A percentile compares a stretch with the other conserved stretches of the same genome.
phyloP scores from a whole-genome alignment of 1,140 invertebrate species.

The Scaptomyza montana region DNA sequence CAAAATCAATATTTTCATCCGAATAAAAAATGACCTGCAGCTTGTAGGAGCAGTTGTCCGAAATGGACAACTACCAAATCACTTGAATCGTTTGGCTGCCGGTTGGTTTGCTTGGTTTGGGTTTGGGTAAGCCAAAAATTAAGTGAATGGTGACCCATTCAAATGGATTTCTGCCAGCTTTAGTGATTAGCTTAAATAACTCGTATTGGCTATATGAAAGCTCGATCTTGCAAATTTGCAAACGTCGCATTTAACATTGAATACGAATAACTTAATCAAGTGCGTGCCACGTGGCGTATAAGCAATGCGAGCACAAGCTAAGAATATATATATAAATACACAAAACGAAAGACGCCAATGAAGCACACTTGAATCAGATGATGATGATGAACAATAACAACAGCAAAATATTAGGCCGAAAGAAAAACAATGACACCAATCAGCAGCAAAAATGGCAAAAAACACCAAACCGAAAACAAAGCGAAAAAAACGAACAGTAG shows the following conservation, averaged over 20 bases:
- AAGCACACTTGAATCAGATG: conserved; percentile 31
- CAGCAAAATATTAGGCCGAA: conserved; percentile 31
- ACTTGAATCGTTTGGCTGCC: conserved; percentile 32
- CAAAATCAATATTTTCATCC: conserved; percentile 79
- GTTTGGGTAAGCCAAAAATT: conserved; percentile 33
- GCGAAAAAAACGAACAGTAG: conserved; percentile 27
- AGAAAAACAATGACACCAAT: conserved; percentile 71
- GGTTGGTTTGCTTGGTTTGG: neutral
- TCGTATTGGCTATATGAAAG: conserved; percentile 1
- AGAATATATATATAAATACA: neutral
- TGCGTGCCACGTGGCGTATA: conserved; percentile 68
- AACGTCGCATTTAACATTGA: conserved; percentile 67
- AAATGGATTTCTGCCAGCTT: conserved; percentile 44
- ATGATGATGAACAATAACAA: conserved; percentile 25
- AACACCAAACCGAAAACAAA: conserved; percentile 9
- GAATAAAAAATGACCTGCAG: conserved; percentile 72
- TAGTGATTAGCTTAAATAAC: conserved; percentile 69
- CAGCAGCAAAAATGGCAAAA: conserved; percentile 62
- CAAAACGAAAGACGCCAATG: conserved; percentile 27
- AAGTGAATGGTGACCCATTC: conserved; percentile 8
- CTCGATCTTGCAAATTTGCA: conserved; percentile 48
- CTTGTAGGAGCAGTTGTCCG: conserved; percentile 47
- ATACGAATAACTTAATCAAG: conserved; percentile 73
- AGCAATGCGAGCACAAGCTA: conserved; percentile 35
- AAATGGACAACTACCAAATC: conserved; percentile 57